Conservation (phyloP, 2,797 vertebrate genomes). For the Premnoplex brunnescens region DNA sequence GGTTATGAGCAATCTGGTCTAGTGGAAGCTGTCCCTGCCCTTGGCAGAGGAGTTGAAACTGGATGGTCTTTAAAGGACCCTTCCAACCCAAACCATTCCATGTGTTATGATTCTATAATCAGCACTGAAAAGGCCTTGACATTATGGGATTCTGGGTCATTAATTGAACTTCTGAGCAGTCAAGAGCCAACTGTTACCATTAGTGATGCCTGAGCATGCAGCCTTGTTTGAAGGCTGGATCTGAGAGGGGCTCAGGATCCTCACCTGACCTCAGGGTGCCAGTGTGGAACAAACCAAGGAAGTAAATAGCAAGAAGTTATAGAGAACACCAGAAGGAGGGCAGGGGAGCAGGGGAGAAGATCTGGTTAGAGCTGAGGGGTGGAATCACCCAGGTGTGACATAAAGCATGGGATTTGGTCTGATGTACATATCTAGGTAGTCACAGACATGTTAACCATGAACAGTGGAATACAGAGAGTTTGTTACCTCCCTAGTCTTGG, state of each 20-base stretch:
- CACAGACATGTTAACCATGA: not conserved
- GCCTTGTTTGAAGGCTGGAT: not conserved
- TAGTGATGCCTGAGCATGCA: not conserved
- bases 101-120: not conserved
- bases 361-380: not conserved
- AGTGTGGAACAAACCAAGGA: not conserved
- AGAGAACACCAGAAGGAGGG: not conserved
- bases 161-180: not conserved
- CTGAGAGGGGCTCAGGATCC: not conserved
- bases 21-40: not conserved
- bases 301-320: not conserved
- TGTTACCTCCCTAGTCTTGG: not conserved
- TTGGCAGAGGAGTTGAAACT: not conserved
- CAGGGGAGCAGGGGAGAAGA: not conserved
- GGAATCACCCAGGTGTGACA: not conserved
- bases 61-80: not conserved
- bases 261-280: not conserved
- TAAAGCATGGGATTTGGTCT: not conserved
- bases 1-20: not conserved
- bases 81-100: not conserved
- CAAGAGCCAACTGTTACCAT: fast-evolving
- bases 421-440: not conserved
- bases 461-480: fast-evolving
- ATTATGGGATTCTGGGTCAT: not conserved
- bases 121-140: not conserved